Base-by-base conservation (phyloP, 2,797 vertebrate species). In the Lepilemur ruficaudatus region DNA sequence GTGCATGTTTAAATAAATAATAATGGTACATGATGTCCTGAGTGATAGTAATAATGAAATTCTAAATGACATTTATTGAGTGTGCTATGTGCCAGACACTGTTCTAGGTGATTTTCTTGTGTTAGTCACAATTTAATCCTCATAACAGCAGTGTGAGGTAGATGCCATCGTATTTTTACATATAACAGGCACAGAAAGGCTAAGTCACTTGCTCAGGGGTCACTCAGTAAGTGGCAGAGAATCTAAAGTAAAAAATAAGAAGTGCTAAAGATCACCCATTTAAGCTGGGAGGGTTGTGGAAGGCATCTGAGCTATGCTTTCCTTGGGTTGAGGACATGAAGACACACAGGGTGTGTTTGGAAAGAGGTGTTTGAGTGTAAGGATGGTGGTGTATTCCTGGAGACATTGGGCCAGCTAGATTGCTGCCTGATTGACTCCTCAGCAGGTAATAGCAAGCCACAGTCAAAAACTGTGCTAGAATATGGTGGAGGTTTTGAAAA, bases 401-500 rank as follows among this genome's bases (percentile, higher is more conserved):
- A 85, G 50, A 88, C 67, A 38, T 84, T 72, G 25, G 25, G 46
- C 48, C 12, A 10, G 17, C 75, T 61, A 72, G 32, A 35, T 7
- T 50, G 59, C 67, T 65, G 46, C 82, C 72, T 63, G 20, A 17
- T 63, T 43, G 52, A n/a, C n/a, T 79, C 50, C 28, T 48, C 48
- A 20, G 50, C 72, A 93, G 59, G 61, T 81, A 72, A 23, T 4
- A 72, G 52, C 67, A 41, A 86, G 17, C 89, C 59, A 41, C 32
- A 82, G 28, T 90, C 43, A 87, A 57, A 76, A 75, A 67, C 61
- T 35, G 14, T 35, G 17, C 83, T 59, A 67, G 72, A 48, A 63
- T 78, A 46, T 84, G 52, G 48, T 63, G 46, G 38, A 92, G 85
- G 80, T 87, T 95, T 80, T 87, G 32, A 78, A 96, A 92, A 55